Evolutionary conservation across 2,888 invertebrate genomes (phyloP).

Genomic region (Epistrophe eligans): DNA sequence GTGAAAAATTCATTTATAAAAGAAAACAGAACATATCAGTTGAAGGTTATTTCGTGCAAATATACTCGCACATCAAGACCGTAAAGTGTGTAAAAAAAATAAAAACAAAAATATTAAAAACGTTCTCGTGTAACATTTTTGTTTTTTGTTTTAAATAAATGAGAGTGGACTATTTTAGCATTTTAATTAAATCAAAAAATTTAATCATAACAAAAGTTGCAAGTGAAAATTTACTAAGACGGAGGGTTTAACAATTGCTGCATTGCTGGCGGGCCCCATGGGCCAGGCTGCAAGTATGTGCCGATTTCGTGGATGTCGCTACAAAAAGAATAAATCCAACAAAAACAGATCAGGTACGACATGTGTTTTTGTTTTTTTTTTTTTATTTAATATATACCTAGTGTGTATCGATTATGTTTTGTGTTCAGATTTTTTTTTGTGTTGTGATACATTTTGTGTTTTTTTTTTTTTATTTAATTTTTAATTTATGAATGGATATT

Average conservation of each 20-base stretch:
- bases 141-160: background rate
- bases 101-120: background rate
- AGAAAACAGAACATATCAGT: background rate
- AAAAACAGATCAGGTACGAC: slow-evolving; percentile 77
- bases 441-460: too few relatives aligned
- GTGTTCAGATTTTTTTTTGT: background rate
- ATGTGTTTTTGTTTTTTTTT: slow-evolving; percentile 14
- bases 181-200: background rate
- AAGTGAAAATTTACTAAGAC: slow-evolving; percentile 82
- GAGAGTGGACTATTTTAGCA: slow-evolving; percentile 3
- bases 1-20: background rate
- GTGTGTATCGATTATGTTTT: background rate
- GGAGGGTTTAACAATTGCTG: slow-evolving; percentile 83
- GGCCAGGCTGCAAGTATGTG: slow-evolving; percentile 93
- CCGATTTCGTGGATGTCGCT: slow-evolving; percentile 91
- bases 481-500: too few relatives aligned
- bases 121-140: background rate
- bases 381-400: background rate
- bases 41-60: background rate
- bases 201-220: slow-evolving; percentile 17
- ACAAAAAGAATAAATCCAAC: slow-evolving; percentile 88
- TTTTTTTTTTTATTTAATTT: too few relatives aligned
- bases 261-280: slow-evolving; percentile 86
- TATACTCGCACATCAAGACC: background rate
- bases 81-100: background rate